A percentile compares a stretch with the other conserved stretches of the same genome.
These are phyloP conservation scores for Graptemys geographica DNA, from an alignment of 2,797 vertebrate genomes.

Conservation along the genomic window DNA sequence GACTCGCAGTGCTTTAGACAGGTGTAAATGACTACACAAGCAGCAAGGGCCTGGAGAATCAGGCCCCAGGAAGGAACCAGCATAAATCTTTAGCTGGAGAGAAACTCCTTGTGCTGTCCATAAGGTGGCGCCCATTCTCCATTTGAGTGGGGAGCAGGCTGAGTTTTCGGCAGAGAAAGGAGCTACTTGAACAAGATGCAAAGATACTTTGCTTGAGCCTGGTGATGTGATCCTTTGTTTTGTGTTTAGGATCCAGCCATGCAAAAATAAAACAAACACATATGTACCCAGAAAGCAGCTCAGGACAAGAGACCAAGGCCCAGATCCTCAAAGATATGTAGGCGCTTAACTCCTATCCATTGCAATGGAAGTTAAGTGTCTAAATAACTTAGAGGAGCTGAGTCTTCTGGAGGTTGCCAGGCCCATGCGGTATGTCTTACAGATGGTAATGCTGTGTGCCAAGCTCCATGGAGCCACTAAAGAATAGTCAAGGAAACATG, in stretches of 20 bases:
- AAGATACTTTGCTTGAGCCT: fast-evolving
- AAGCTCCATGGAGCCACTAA: fast-evolving
- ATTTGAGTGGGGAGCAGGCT: not conserved
- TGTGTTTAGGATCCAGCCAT: not conserved
- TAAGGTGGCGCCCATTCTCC: constrained; percentile 66
- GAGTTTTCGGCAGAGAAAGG: not conserved
- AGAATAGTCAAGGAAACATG: not conserved
- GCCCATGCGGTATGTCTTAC: not conserved
- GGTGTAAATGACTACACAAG: not conserved
- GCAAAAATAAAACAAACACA: not conserved
- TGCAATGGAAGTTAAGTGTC: not conserved
- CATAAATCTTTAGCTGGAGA: not conserved
- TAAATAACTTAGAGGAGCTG: not conserved
- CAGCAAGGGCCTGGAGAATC: not conserved
- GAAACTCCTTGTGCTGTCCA: constrained; percentile 37
- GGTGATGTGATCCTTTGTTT: fast-evolving
- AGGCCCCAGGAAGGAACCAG: not conserved
- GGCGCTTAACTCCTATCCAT: no score
- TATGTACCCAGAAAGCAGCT: not conserved
- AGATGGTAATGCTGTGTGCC: not conserved
- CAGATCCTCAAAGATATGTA: no score
- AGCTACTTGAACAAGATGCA: fast-evolving
- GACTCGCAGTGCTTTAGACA: not conserved
- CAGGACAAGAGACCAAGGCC: not conserved
- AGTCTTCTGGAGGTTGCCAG: not conserved